Evolutionary conservation across 1,140 invertebrate species (phyloP).

Genomic region (Hylyphantes graminicola): DNA sequence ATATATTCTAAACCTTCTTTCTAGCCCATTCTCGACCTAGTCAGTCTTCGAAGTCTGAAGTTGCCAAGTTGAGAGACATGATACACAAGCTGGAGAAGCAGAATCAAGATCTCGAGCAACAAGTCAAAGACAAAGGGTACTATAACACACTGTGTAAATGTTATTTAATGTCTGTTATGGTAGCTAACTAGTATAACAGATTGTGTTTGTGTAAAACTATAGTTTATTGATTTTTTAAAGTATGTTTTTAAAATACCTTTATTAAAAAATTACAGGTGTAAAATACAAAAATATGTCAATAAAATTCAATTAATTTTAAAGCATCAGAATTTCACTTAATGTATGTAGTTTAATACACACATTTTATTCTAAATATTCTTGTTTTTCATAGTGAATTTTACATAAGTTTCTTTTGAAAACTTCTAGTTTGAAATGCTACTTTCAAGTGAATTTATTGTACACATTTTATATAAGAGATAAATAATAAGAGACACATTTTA

Average conservation of each 20-base stretch:
- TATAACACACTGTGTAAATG: neutral
- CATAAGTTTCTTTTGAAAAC: neutral
- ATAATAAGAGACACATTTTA: neutral
- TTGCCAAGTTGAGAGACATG: conserved; percentile 52
- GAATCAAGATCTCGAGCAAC: conserved; percentile 51
- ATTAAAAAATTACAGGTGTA: neutral
- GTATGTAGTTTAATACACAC: neutral
- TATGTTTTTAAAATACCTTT: neutral
- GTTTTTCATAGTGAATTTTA: neutral
- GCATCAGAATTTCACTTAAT: too few species aligned
- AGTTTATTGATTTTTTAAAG: neutral
- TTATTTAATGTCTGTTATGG: neutral
- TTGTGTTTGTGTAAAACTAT: too few species aligned
- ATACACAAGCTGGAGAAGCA: conserved; percentile 52
- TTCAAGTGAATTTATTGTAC: neutral
- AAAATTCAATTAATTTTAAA: too few species aligned
- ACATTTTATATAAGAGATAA: neutral
- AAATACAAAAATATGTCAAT: too few species aligned
- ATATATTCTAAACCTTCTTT: neutral
- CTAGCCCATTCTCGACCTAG: conserved; percentile 30
- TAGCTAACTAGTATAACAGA: neutral
- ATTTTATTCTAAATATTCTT: neutral
- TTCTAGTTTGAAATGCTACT: neutral
- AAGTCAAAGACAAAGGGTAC: conserved; percentile 47
- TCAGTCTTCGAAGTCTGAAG: conserved; percentile 45